A percentile compares a stretch with the other conserved stretches of the same genome.
Conservation (phyloP, 2,797 vertebrate species). For the Discoglossus pictus region DNA sequence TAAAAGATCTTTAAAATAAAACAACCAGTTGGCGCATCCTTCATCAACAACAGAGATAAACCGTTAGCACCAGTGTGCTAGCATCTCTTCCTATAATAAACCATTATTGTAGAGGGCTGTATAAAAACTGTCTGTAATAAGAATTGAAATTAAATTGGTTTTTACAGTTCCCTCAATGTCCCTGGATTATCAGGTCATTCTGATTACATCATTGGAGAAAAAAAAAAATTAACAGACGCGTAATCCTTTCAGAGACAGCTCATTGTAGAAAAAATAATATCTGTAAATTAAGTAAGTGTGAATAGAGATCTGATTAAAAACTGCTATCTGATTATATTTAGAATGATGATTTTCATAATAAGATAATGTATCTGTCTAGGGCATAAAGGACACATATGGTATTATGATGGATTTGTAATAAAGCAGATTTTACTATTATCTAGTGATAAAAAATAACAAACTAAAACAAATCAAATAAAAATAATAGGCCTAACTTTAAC, state of each 20-base stretch:
- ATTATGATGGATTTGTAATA: too few relatives aligned
- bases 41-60: too few relatives aligned
- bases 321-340: slow-evolving; percentile 80
- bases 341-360: slow-evolving; percentile 69
- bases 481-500: too few relatives aligned
- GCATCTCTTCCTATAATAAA: too few relatives aligned
- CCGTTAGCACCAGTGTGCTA: too few relatives aligned
- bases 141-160: slow-evolving; percentile 48
- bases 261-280: slow-evolving; percentile 76
- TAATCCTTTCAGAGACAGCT: slow-evolving; percentile 70
- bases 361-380: background rate
- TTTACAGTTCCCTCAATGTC: slow-evolving; percentile 64
- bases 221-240: slow-evolving; percentile 70
- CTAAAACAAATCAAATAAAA: too few relatives aligned
- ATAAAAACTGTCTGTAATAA: slow-evolving; percentile 1
- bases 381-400: too few relatives aligned
- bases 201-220: slow-evolving; percentile 78
- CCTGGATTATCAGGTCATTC: slow-evolving; percentile 64
- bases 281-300: slow-evolving; percentile 78
- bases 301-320: slow-evolving; percentile 80
- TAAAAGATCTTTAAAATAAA: too few relatives aligned
- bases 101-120: background rate
- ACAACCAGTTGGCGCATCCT: too few relatives aligned
- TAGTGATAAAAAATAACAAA: too few relatives aligned
- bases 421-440: too few relatives aligned